Base-by-base conservation (phyloP, 2,113 vertebrate species). In the Passer domesticus region DNA sequence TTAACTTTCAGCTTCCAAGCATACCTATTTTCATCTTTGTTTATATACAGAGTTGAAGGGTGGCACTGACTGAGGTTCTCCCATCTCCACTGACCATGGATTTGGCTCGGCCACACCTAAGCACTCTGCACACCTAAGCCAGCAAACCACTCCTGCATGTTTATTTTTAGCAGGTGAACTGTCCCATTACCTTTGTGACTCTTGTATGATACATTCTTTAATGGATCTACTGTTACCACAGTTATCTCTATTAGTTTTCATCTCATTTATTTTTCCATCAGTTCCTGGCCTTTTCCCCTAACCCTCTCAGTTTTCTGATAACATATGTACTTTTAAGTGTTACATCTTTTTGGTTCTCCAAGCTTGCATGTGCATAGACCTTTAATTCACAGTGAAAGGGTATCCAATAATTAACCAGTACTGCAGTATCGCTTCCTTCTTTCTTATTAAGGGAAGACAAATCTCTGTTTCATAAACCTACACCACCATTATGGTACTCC, bases 391-490 rank as follows among this genome's bases (percentile, higher is more conserved):
- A 84, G 31, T 53, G 31, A 68, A 85, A 85, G 53, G 10, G 21
- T 52, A 86, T 63, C 58, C 20, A 69, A 33, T 90, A 94, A 92
- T 74, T 94, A 95, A 87, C 74, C 25, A 63, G 31, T 41, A 47
- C 70, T 53, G 87, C 13, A 27, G 53, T 66, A 56, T 63, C 2
- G 0, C 56, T 86, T 68, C 47, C 25, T 82, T 88, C 53, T 35
- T 92, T 66, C 82, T 95, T 94, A 70, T 82, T 92, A 96, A 83
- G 49, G 33, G 59, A 92, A 89, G 83, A 83, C 47, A 84, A 43
- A 88, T 95, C 22, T 90, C 47, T 74, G 20, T 92, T 95, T 95
- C 93, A 96, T 85, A 94, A 90, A 92, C 69, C 33, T 74, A n/a
- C 23, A 77, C n/a, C 62, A 81, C 78, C 3, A 0, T 63, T 87